phyloP scores from a whole-genome alignment of 1,140 invertebrate genomes.

The Notospermus geniculatus region DNA sequence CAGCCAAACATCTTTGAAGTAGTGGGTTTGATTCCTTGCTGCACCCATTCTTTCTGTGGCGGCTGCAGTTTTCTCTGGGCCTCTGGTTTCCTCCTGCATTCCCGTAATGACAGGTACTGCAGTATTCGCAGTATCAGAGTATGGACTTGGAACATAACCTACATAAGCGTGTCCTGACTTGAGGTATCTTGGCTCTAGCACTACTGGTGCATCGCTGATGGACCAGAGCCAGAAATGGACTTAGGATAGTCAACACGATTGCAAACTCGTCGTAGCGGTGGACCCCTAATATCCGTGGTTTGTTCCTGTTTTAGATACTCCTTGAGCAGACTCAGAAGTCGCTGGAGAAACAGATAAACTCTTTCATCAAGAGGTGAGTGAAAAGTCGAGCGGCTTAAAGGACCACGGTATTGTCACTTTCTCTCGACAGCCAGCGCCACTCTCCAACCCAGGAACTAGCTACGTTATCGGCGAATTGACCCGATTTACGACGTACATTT shows the following conservation, averaged over 20 bases:
- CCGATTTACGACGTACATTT: too few relatives aligned
- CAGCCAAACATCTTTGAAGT: too few relatives aligned
- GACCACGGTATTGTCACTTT: not conserved
- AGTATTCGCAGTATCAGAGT: conserved; percentile 7
- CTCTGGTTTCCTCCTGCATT: too few relatives aligned
- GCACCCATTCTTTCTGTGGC: too few relatives aligned
- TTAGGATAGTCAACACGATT: too few relatives aligned
- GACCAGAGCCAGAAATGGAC: not conserved
- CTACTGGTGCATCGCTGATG: not conserved
- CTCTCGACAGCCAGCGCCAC: too few relatives aligned
- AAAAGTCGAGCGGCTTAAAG: conserved; percentile 9
- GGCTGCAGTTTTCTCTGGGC: too few relatives aligned
- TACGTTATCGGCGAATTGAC: too few relatives aligned
- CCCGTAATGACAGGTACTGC: too few relatives aligned
- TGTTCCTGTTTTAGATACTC: conserved; percentile 62
- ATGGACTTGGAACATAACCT: not conserved
- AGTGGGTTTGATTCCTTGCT: too few relatives aligned
- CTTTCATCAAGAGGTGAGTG: conserved; percentile 82
- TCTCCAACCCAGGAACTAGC: too few relatives aligned
- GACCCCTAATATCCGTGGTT: conserved; percentile 2
- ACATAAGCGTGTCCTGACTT: not conserved
- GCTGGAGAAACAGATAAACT: conserved; percentile 81
- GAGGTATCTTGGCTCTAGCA: not conserved
- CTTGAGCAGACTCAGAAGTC: conserved; percentile 87
- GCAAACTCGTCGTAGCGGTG: not conserved